Evolutionary conservation across 2,888 invertebrate species (phyloP), one percentile per base, ranked within the genome.

Genomic region (Auanema freiburgensis): DNA sequence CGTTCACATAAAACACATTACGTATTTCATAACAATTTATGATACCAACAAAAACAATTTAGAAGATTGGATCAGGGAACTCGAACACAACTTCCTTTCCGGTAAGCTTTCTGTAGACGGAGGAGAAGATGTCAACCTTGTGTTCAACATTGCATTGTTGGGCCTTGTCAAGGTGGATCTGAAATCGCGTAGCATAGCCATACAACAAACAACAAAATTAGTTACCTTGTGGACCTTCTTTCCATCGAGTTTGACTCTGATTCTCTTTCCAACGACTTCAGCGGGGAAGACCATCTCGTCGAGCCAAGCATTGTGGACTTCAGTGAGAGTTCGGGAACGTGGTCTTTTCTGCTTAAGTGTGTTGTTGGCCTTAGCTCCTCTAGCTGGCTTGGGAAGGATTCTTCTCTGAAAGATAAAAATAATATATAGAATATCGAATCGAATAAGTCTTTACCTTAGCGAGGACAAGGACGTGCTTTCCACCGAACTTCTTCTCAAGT

Each of bases 121-220:
- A 91, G 83, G 92, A 91, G 88, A 97, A 98, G 72, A 97, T 97
- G 85, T 76, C 78, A 86, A 95, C 94, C 90, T 98, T 98, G 86
- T 97, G 97, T 88, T 97, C 98, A 87, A 98, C 94, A 80, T 94
- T 96, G 69, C 96, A 97, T 87, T 96, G 96, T 86, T 97, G 95
- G 86, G 91, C 92, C 87, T 96, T 97, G 87, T 96, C 95, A 84
- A 98, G 89, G 65, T 83, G 82, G 60, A 80, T 75, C 76, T 76
- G 53, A 41, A 69, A 69, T n/a, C n/a, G n/a, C n/a, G n/a, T n/a
- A n/a, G n/a, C n/a, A n/a, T n/a, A n/a, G n/a, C n/a, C n/a, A n/a
- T 46, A 46, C 4, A 46, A 46, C 3, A 5, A 8, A 46, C 16
- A 16, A 46, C 21, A 46, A 8, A 46, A 10, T 5, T 46, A 8